Evolutionary conservation across 2,113 vertebrate genomes (phyloP), one percentile per base, ranked within the genome.

Genomic region (Limanda limanda): DNA sequence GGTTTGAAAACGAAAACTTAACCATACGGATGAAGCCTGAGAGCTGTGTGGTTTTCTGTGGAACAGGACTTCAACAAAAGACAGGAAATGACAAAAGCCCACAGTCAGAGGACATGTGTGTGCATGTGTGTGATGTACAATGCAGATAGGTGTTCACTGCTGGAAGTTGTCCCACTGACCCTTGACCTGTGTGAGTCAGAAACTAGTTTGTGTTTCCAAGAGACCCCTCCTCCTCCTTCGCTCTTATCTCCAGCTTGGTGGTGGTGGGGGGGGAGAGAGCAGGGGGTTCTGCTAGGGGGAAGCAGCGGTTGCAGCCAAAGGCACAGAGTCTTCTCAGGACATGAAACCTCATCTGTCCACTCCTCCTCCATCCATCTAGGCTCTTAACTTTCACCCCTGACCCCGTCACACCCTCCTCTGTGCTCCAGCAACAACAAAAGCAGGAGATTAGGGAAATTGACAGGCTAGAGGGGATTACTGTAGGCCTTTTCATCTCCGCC

Each of bases 331-430:
- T 78, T 90, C 90, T 86, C 73, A 62, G 65, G 74, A 51, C 82
- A 59, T 81, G 86, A 91, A 92, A 90, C 83, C 76, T 91, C 84
- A 88, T 90, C 68, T 85, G 64, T 74, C 75, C 85, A 84, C 79
- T 85, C 79, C 78, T 81, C 83, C 85, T 80, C 71, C 78, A 77
- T 89, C 90, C 81, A 88, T 85, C 85, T 74, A 87, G 89, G 78
- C 88, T 92, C 91, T 94, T 92, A 91, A 92, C 89, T 93, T 93
- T 94, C 90, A 92, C 91, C 93, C 89, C 91, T 94, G 91, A 94
- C 93, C 92, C 89, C 59, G 88, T 90, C 91, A 91, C 92, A 90
- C 88, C 90, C 92, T 91, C 85, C 82, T 88, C 83, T 77, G 86
- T 84, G 89, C 77, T 88, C 78, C 88, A 89, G 89, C 74, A 90